These are phyloP conservation scores for Clepsis dumicolana DNA, from an alignment of 2,888 invertebrate genomes.

Conservation along the genomic window DNA sequence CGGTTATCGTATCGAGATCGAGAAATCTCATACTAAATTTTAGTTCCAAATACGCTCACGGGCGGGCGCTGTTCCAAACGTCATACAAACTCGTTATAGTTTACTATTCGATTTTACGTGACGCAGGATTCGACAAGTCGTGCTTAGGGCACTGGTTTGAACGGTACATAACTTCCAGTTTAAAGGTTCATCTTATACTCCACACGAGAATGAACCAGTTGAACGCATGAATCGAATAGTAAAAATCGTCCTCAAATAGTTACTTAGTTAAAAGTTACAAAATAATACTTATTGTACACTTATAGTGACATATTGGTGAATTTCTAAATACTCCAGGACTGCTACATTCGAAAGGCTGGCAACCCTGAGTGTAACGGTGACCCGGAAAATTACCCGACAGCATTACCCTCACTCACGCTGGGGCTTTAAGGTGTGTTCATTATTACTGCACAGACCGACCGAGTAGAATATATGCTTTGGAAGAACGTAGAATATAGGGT, in stretches of 20 bases:
- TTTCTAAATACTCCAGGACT: slow-evolving; percentile 21
- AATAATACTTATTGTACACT: too few species aligned
- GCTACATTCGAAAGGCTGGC: slow-evolving; percentile 42
- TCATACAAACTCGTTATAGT: too few species aligned
- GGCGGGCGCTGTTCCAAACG: too few species aligned
- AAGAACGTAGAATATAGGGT: neutral
- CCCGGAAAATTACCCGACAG: slow-evolving; percentile 75
- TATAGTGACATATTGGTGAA: neutral
- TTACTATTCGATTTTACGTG: too few species aligned
- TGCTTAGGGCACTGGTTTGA: too few species aligned
- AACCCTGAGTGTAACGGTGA: slow-evolving; percentile 65
- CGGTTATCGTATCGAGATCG: too few species aligned
- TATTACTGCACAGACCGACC: slow-evolving; percentile 20
- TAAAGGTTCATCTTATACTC: neutral
- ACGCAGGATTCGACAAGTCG: too few species aligned
- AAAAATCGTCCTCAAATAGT: too few species aligned
- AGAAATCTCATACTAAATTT: too few species aligned
- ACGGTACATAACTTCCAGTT: neutral
- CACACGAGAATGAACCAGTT: neutral
- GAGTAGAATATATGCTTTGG: neutral
- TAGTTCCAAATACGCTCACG: too few species aligned
- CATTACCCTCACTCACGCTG: slow-evolving; percentile 54
- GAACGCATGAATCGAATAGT: neutral
- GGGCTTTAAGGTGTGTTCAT: slow-evolving; percentile 51
- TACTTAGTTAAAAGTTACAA: too few species aligned